Conservation (phyloP, 1,140 invertebrate genomes). For the Druon quercuslanigerum region DNA sequence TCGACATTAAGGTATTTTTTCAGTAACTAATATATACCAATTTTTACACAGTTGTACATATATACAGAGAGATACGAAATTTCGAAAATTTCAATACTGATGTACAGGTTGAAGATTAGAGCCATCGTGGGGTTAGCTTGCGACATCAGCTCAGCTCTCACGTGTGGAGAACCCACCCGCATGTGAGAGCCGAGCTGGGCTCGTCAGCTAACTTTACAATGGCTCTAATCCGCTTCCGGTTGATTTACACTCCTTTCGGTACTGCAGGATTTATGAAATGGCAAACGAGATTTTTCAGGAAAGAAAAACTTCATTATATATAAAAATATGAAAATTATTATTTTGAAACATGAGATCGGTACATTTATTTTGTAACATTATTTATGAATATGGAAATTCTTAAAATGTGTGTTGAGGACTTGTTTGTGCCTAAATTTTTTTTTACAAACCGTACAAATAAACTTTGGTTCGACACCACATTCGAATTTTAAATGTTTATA, state of each 20-base stretch:
- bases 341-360: not conserved
- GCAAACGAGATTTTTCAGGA: not conserved
- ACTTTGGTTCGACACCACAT: constrained; percentile 67
- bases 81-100: too few species aligned
- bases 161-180: too few species aligned
- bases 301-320: not conserved
- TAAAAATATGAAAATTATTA: not conserved
- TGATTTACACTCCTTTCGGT: not conserved
- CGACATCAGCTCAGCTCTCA: too few species aligned
- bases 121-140: too few species aligned
- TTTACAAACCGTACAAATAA: constrained; percentile 56
- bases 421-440: constrained; percentile 50
- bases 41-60: too few species aligned
- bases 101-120: too few species aligned
- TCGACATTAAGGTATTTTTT: not conserved
- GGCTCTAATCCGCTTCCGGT: too few species aligned
- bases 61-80: too few species aligned
- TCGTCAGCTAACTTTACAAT: too few species aligned
- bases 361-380: not conserved
- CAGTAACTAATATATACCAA: too few species aligned
- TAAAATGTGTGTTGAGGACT: constrained; percentile 1
- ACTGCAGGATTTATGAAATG: not conserved
- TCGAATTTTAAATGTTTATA: constrained; percentile 80
- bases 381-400: not conserved
- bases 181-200: too few species aligned